Conservation (phyloP, 2,797 vertebrate genomes). For the Acanthopagrus latus region DNA sequence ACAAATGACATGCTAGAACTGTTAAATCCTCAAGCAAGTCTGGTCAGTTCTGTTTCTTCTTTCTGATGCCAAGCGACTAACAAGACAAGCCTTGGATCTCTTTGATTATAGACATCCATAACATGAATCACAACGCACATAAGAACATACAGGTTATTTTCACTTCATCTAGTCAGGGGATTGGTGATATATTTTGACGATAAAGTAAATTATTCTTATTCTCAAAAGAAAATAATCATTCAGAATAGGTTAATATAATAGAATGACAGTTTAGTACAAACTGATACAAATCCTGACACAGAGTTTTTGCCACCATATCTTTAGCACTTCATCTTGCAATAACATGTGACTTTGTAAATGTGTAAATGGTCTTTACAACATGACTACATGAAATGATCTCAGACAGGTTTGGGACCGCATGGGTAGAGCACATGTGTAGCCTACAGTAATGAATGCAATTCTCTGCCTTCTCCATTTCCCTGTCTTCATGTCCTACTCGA, state of each 20-base stretch:
- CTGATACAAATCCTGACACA: no score
- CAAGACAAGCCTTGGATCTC: not conserved
- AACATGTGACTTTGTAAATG: slow-evolving; percentile 16
- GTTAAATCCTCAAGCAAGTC: not conserved
- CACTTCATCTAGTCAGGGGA: not conserved
- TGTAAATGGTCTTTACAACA: not conserved
- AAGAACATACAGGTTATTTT: not conserved
- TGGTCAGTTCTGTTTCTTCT: slow-evolving; percentile 4
- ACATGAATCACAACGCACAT: not conserved
- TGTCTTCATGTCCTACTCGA: slow-evolving; percentile 39
- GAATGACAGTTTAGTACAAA: no score
- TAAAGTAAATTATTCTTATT: not conserved
- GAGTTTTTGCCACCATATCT: no score
- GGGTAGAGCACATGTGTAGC: slow-evolving; percentile 21
- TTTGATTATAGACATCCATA: not conserved
- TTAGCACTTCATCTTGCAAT: not conserved
- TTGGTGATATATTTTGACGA: not conserved
- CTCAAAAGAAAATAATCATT: no score
- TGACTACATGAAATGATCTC: not conserved
- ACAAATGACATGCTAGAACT: not conserved
- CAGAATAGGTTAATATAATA: no score
- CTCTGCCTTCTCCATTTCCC: slow-evolving; percentile 36
- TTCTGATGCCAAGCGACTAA: not conserved
- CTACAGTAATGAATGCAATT: slow-evolving; percentile 33
- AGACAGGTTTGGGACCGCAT: not conserved